Evolutionary conservation across 2,797 vertebrate species (phyloP), one percentile per base, ranked within the genome.

Genomic region (Novumbra hubbsi): DNA sequence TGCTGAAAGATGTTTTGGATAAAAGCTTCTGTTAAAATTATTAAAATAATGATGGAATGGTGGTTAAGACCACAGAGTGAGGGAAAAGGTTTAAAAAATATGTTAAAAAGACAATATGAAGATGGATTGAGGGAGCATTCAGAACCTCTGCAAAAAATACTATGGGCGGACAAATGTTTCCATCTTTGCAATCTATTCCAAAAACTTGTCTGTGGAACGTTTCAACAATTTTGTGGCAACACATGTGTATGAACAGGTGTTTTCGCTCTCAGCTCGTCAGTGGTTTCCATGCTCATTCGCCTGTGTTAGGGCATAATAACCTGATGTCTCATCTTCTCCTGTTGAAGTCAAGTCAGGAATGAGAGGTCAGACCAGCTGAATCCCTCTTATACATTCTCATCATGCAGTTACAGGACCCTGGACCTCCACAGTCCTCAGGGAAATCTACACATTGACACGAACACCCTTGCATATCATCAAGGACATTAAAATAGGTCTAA

Each of bases 331-430:
- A 38, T 21, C 71, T n/a, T 34, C 28, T n/a, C n/a, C 19, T 45
- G n/a, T 69, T 70, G 70, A 72, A 70, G 65, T 65, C 30, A 72
- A 32, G 71, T 50, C 72, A 70, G 15, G 30, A 71, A 49, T 34
- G 64, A 71, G 34, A 73, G 60, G 65, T 50, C 72, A 60, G 19
- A 68, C 16, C 65, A 57, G 8, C 69, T 71, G 67, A 16, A 71
- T 80, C 68, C 57, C 63, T 72, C 49, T 74, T 76, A 73, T 34
- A 73, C 30, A 79, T 80, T 75, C 70, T 68, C 64, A 68, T 78
- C 78, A 80, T 73, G 68, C 45, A 28, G 7, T 65, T 19, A 49
- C 66, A 65, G 50, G 62, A 74, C 76, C 30, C 65, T 65, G 11
- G 64, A 73, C 57, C 16, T 69, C 62, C 49, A 1, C 38, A 30